Base-by-base conservation (phyloP, 2,888 invertebrate species). In the Melinaea marsaeus region DNA sequence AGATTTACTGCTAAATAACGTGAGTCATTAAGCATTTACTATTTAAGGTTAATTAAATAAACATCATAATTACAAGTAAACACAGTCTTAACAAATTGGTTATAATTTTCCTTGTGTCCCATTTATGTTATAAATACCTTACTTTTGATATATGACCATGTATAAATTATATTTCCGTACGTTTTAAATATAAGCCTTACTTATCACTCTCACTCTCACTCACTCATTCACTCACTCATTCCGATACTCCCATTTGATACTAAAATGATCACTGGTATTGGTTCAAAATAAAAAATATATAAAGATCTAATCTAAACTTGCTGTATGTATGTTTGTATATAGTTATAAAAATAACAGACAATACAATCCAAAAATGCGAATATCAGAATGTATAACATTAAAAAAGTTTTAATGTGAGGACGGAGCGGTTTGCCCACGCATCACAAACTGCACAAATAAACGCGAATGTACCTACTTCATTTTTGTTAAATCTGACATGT, bases 391-490 rank as follows among this genome's bases (percentile, higher is more conserved):
- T 22, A 22, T 22, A 22, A 22, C 22, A 22, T 22, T 22, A 22
- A 22, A 22, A 22, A 22, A 22, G 22, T 22, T 22, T 22, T 22
- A 22, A 22, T 22, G 22, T 22, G 22, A 22, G 22, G 70, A 64
- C 62, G 61, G 66, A 66, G 72, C 68, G 67, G 72, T 73, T 69
- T 68, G 68, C 73, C 74, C 73, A 72, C 74, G 72, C 62, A 58
- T 56, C 60, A 62, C 60, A 62, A 58, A 68, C 60, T 64, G 62
- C 65, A 65, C 65, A 65, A 69, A 65, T 70, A 68, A 70, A 71
- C 66, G 64, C 61, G 67, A 69, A 67, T 66, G 65, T 33, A 32
- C 54, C 51, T 60, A 22, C 22, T 22, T 22, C 22, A 22, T 22
- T 22, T 22, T 22, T 22, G 22, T 22, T 22, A 22, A 22, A 22